A percentile compares a stretch with the other conserved stretches of the same genome.
Evolutionary conservation across 1,140 invertebrate species (phyloP).

Genomic region (Caenorhabditis remanei): DNA sequence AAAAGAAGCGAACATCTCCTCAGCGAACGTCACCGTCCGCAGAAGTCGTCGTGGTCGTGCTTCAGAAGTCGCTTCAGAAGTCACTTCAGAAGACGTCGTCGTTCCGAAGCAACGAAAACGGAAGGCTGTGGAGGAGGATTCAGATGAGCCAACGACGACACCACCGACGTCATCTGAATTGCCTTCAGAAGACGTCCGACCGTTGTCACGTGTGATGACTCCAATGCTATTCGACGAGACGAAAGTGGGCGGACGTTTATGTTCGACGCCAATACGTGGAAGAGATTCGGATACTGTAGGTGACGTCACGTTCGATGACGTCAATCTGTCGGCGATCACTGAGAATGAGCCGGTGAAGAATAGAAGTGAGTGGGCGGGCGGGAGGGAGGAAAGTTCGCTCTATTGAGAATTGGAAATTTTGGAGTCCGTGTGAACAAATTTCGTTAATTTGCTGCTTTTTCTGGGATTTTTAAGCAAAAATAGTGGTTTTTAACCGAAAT

Average conservation of each 20-base stretch:
- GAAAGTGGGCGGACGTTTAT: neutral
- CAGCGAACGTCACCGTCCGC: constrained; percentile 5
- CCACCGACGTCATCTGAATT: too few species aligned
- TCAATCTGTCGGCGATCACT: constrained; percentile 19
- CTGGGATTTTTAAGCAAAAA: too few species aligned
- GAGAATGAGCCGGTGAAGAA: constrained; percentile 22
- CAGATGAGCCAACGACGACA: neutral
- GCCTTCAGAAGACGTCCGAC: neutral
- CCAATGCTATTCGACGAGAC: constrained; percentile 17
- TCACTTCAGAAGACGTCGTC: neutral
- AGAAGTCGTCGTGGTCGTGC: neutral
- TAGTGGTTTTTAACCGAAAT: too few species aligned
- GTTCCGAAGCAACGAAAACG: neutral
- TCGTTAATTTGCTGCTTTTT: too few species aligned
- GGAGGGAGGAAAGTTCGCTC: too few species aligned
- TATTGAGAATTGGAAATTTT: too few species aligned
- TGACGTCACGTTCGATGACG: neutral
- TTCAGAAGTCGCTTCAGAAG: neutral
- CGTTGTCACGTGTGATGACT: neutral
- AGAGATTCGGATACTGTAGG: neutral
- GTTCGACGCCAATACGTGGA: neutral
- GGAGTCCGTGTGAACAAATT: too few species aligned
- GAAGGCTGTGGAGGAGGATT: neutral
- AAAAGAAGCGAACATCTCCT: constrained; percentile 1
- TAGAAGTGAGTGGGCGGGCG: neutral